Base-by-base conservation (phyloP, 2,888 invertebrate species). In the Noctua janthe region DNA sequence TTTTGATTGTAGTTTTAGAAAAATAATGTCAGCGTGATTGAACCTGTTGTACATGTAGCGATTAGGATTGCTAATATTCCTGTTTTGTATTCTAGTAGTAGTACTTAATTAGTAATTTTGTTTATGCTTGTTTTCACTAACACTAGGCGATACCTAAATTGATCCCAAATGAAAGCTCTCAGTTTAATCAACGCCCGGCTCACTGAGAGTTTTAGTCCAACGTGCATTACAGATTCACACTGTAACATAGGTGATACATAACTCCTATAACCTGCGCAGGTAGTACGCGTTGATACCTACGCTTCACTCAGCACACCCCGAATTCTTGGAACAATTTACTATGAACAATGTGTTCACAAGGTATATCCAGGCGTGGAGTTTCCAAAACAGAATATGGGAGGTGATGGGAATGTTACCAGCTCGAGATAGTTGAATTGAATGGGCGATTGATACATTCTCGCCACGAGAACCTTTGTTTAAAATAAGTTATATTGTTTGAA, bases 271-370 rank as follows among this genome's bases (percentile, higher is more conserved):
- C 43, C 29, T 29, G 29, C 35, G 8, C 20, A 35, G 3, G 35
- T n/a, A 29, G 51, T 51, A 62, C 6, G 20, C 20, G 20, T 51
- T 43, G 11, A 20, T 8, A 11, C 20, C 29, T 17, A 54, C 51
- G 71, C 43, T 70, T 43, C 17, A 51, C 80, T 49, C 10, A 29
- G 23, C 20, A 43, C 43, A 10, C 10, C 7, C 54, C 15, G 15
- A 29, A 47, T 47, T 71, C 11, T 35, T n/a, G 51, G n/a, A 54
- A 81, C 4, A 64, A 8, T 78, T 39, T 67, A n/a, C 7, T n/a
- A 8, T 49, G 8, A 39, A 49, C 11, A 69, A n/a, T 69, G 17
- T 11, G 11, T 23, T 51, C 23, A 39, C 47, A 29, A 64, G 17
- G 29, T 20, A 23, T n/a, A 11, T 62, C 20, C 13, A 35, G 4